Evolutionary conservation across 1,140 invertebrate genomes (phyloP).

Genomic region (Papilio polyxenes): DNA sequence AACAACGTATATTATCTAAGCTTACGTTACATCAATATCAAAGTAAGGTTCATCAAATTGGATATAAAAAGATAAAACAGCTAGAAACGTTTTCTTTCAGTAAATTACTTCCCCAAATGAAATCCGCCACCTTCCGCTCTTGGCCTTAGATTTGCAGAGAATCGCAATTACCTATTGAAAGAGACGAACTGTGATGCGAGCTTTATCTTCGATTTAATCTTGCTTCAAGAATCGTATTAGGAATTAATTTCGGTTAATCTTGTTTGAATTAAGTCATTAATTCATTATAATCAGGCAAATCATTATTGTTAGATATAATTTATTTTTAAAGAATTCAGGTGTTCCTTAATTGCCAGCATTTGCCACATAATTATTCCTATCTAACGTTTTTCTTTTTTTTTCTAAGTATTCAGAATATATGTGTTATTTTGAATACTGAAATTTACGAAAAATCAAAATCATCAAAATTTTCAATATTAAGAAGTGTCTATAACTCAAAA

Average conservation of each 20-base stretch:
- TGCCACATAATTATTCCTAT: too few species aligned
- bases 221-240: background rate
- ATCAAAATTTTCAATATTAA: too few species aligned
- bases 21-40: background rate
- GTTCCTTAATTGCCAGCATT: too few species aligned
- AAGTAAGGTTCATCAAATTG: background rate
- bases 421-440: too few species aligned
- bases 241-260: background rate
- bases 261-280: background rate
- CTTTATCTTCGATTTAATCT: background rate
- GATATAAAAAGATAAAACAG: background rate
- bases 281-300: too few species aligned
- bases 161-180: conserved; percentile 5
- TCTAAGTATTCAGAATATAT: too few species aligned
- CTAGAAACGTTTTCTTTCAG: conserved; percentile 3
- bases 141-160: background rate
- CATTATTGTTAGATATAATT: too few species aligned
- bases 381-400: too few species aligned
- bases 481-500: too few species aligned
- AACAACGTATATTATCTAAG: background rate
- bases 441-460: too few species aligned
- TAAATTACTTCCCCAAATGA: conserved; percentile 11
- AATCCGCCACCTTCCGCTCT: background rate
- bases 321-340: too few species aligned
- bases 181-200: background rate